A percentile compares a stretch with the other conserved stretches of the same genome.
These are phyloP conservation scores for Gadopsis bispinosus DNA, from an alignment of 2,797 vertebrate genomes.

Conservation along the genomic window DNA sequence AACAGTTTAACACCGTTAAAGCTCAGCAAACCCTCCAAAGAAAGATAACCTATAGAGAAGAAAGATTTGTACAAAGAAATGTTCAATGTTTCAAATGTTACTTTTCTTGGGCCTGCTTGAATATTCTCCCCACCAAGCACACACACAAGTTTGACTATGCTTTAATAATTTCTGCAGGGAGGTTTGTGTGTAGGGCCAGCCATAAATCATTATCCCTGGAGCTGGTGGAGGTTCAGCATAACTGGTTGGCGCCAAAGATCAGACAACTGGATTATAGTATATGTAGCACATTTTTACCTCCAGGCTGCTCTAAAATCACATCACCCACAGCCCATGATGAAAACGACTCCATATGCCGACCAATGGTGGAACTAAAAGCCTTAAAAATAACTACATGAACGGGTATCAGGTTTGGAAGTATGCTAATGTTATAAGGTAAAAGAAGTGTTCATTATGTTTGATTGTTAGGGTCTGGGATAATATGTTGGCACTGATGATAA, in stretches of 20 bases:
- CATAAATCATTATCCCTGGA: constrained; percentile 17
- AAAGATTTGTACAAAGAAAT: neutral
- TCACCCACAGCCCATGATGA: constrained; percentile 14
- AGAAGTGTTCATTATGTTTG: neutral
- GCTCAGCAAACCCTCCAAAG: neutral
- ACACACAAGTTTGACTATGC: neutral
- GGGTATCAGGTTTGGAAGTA: neutral
- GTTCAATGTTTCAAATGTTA: no score
- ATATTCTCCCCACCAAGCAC: neutral
- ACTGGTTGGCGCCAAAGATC: constrained; percentile 35
- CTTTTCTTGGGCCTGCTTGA: neutral
- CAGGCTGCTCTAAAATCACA: constrained; percentile 28
- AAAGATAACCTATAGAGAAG: neutral
- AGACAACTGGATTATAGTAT: constrained; percentile 43
- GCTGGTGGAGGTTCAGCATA: constrained; percentile 28
- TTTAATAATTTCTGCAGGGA: constrained; percentile 21
- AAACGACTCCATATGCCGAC: constrained; percentile 20
- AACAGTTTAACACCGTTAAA: neutral
- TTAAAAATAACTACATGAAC: neutral
- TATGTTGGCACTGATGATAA: neutral
- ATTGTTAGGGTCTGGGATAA: neutral
- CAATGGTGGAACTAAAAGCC: neutral
- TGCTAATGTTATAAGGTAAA: neutral
- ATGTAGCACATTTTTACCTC: constrained; percentile 32
- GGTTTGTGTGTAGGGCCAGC: constrained; percentile 4